Evolutionary conservation across 2,113 vertebrate genomes (phyloP), one percentile per base, ranked within the genome.

Genomic region (Okapia johnstoni): DNA sequence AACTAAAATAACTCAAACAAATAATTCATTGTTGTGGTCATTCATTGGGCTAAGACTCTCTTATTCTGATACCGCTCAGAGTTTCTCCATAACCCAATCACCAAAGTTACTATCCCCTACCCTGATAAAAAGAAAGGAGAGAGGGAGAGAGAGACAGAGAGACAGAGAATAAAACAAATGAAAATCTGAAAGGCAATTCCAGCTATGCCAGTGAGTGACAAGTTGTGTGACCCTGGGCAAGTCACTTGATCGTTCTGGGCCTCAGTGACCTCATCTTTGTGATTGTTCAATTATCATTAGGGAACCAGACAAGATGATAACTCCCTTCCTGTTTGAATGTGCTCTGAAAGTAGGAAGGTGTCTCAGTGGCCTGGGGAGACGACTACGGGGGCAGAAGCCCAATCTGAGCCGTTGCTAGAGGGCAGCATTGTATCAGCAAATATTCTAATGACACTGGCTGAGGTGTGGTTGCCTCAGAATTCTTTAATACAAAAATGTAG

Each of bases 351-450:
- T 84, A n/a, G 25, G 40, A 70, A 77, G 46, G 19, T 57, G n/a
- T 86, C 26, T 73, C 85, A 58, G 46, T 43, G 19, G 57, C 30
- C 11, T 28, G 3, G 57, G 26, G 63, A 94, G 58, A 88, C 48
- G 17, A 90, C 77, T 94, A 40, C 76, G 55, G 43, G 40, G 54
- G 25, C 28, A 23, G 55, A 92, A 94, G 36, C 21, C 77, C 77
- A 88, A 61, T 16, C n/a, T 92, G 70, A 98, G 26, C 57, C 52
- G 95, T 96, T 96, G 96, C 97, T 98, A 98, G 95, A 97, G 94
- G 98, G 97, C 97, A 96, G 97, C 60, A 98, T 96, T 97, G 95
- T 95, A 97, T 95, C 92, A 98, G 66, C 48, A 88, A 96, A 94
- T 93, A 96, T 92, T 92, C 79, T 93, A 95, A 97, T 92, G 57